Evolutionary conservation across 2,797 vertebrate species (phyloP).

Genomic region (Syncerus caffer): DNA sequence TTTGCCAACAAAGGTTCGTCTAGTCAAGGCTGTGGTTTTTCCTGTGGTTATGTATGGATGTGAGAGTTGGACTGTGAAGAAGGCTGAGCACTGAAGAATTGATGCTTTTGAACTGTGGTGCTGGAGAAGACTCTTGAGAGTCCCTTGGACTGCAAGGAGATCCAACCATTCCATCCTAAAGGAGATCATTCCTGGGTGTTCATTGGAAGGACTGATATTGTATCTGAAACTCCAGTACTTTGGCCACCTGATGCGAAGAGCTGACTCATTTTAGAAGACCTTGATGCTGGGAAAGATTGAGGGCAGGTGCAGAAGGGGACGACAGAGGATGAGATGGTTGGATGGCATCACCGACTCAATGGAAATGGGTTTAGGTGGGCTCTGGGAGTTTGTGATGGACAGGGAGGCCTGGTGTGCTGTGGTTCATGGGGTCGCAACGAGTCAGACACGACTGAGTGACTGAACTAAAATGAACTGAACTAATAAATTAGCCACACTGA

Average conservation of each 20-base stretch:
- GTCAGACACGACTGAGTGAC: fast-evolving
- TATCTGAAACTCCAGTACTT: not conserved
- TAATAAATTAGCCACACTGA: not conserved
- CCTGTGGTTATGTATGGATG: too few relatives aligned
- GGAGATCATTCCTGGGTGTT: not conserved
- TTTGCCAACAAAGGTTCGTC: too few relatives aligned
- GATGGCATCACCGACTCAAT: not conserved
- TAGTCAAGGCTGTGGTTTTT: too few relatives aligned
- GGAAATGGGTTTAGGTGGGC: not conserved
- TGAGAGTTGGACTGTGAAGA: too few relatives aligned
- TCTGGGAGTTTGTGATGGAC: not conserved
- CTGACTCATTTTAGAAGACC: not conserved
- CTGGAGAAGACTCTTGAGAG: too few relatives aligned
- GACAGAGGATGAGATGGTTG: not conserved
- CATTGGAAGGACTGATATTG: not conserved
- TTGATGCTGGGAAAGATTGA: not conserved
- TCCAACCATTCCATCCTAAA: not conserved
- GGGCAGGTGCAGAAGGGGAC: not conserved
- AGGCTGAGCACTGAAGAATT: fast-evolving
- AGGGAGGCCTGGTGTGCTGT: not conserved
- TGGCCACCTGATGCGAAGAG: not conserved
- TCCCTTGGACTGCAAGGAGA: too few relatives aligned
- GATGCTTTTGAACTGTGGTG: too few relatives aligned
- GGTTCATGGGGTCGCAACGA: not conserved
- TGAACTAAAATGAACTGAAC: not conserved